Evolutionary conservation across 1,140 invertebrate species (phyloP), one percentile per base, ranked within the genome.

Genomic region (Frieseomelitta varia): DNA sequence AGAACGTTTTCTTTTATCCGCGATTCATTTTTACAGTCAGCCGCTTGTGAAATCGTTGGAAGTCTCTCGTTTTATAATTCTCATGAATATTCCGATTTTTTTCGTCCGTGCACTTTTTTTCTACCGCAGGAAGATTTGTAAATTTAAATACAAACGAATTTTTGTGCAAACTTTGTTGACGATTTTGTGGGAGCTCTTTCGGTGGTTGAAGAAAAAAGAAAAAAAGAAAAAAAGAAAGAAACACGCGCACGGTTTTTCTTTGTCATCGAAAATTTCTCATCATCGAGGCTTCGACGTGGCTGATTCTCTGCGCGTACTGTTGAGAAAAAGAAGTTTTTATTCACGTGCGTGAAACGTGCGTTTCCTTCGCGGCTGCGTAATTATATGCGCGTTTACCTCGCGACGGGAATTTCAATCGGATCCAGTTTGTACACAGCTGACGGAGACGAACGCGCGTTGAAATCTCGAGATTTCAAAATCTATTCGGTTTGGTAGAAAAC

Each of bases 401-500:
- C 85, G 88, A 85, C 75, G 63, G 76, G 88, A 90, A 91, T 90
- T 86, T 85, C 90, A 91, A 87, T 85, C 17, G 75, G 47, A 67
- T 24, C 39, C 11, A 53, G 58, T 79, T 85, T 55, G 58, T 58
- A 69, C 67, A 51, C 65, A 68, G 67, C 61, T 71, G 58, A 80
- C 72, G 67, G 24, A 58, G n/a, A 17, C 55, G 27, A 74, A 73
- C 19, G 8, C 17, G 27, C 4, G 27, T 24, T 2, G 21, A 55
- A 79, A 55, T 39, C 53, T 3, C 17, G 55, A 47, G 8, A 53
- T 51, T 51, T 72, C 21, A 51, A 51, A 15, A 19, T 30, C 30
- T 30, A 30, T 30, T n/a, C 27, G 8, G 0, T 15, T 65, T 24
- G 10, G 19, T 12, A 24, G 21, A n/a, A 61, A 21, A 61, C 24